Base-by-base conservation (phyloP, 2,888 invertebrate species). In the Drosophila fungiperda region DNA sequence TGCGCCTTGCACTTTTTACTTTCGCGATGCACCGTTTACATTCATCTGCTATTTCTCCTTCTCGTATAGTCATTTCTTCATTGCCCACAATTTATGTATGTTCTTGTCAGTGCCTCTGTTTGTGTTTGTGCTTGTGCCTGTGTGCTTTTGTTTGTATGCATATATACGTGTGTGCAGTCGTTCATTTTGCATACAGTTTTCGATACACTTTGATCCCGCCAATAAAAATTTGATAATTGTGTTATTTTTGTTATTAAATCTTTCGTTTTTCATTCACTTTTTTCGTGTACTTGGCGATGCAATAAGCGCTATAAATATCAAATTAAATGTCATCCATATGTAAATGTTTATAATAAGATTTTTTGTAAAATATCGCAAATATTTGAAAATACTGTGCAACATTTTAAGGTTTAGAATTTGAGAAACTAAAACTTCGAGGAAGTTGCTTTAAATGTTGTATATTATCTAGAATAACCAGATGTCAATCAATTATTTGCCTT, bases 201-300 rank as follows among this genome's bases (percentile, higher is more conserved):
- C 89, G 92, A 92, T 92, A 92, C 89, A 91, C 92, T 92, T 92
- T 92, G 92, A 92, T 90, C 92, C 80, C 79, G 52, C 59, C 66
- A 76, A 68, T 77, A 86, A 77, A 78, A 83, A 76, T 83, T 78
- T 91, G 91, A 91, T 91, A 91, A 91, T 90, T 90, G 83, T 75
- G 76, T 88, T 78, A 75, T 84, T 77, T 77, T 71, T 83, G 78
- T 73, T 82, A 76, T 80, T 80, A 71, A 78, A 83, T 62, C 52
- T 53, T 61, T 71, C 61, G 54, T 49, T 66, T 80, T 82, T 73
- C 79, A 78, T 78, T 78, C 69, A 69, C 69, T 60, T 63, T 52
- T 71, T 71, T 75, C 73, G 66, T 80, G 78, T 70, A 75, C 76
- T 73, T 59, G 61, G 33, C 81, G 80, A 89, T 91, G 87, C 88